Conservation (phyloP, 1,140 invertebrate species). For the Meteorus sp. region DNA sequence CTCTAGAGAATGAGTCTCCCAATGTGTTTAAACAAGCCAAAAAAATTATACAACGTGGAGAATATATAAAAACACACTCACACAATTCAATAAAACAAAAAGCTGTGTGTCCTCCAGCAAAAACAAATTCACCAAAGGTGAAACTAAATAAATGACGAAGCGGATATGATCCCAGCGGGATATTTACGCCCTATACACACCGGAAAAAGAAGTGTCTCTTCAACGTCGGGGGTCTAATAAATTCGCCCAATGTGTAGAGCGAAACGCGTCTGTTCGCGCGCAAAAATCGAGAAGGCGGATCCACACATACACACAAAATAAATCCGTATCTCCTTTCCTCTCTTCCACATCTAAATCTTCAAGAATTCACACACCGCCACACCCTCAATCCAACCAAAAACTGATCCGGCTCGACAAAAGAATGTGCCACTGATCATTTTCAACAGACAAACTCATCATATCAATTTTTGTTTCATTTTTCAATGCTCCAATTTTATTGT, state of each 20-base stretch:
- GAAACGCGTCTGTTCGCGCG: constrained; percentile 3
- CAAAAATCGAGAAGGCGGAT: constrained; percentile 12
- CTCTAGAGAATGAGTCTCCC: too few relatives aligned
- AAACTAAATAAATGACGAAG: constrained; percentile 12
- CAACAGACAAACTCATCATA: too few relatives aligned
- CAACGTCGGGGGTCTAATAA: constrained; percentile 16
- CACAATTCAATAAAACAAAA: background rate
- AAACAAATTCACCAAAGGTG: background rate
- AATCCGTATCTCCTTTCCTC: background rate
- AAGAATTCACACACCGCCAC: too few relatives aligned
- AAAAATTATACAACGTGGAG: too few relatives aligned
- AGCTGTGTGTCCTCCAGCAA: background rate
- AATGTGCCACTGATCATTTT: background rate
- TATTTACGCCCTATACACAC: constrained; percentile 20
- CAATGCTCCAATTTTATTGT: too few relatives aligned
- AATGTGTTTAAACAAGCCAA: too few relatives aligned
- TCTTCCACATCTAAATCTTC: background rate
- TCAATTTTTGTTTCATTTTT: too few relatives aligned
- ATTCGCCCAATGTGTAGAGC: background rate
- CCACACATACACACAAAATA: background rate
- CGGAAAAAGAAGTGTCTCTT: constrained; percentile 12
- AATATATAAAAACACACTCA: too few relatives aligned
- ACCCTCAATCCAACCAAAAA: too few relatives aligned
- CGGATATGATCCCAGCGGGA: constrained; percentile 13
- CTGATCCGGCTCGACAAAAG: background rate